Evolutionary conservation across 2,113 vertebrate genomes (phyloP).

Genomic region (Caretta caretta): DNA sequence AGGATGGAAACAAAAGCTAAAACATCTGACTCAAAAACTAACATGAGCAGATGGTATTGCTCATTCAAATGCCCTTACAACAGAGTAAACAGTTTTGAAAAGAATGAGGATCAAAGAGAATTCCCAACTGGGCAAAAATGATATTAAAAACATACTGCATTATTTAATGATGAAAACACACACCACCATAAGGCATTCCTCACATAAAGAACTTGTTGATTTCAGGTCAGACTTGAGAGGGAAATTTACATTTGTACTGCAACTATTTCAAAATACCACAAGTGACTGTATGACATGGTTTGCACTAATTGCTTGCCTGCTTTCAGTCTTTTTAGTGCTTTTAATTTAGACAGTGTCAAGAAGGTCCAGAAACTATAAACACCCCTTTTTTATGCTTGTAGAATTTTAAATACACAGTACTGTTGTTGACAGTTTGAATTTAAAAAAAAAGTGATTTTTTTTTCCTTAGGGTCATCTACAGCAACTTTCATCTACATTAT

Average conservation of each 20-base stretch:
- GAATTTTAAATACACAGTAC: no score
- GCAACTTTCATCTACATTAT: background rate
- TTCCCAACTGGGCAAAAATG: accelerated
- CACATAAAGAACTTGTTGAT: background rate
- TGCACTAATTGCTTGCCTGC: background rate
- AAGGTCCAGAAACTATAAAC: background rate
- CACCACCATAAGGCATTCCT: background rate
- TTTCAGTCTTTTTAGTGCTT: background rate
- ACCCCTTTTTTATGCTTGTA: background rate
- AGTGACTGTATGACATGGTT: background rate
- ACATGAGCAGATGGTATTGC: accelerated
- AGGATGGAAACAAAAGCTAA: background rate
- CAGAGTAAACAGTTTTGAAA: background rate
- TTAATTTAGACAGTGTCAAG: background rate
- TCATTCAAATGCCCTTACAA: background rate
- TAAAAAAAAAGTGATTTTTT: background rate
- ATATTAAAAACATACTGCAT: background rate
- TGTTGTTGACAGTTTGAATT: background rate
- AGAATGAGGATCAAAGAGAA: background rate
- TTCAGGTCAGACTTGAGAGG: background rate
- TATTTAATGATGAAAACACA: background rate
- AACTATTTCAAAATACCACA: background rate
- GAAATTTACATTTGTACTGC: accelerated
- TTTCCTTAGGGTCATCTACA: background rate
- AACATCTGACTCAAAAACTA: background rate